Conservation (phyloP, 2,113 vertebrate genomes). For the Ellobius talpinus region DNA sequence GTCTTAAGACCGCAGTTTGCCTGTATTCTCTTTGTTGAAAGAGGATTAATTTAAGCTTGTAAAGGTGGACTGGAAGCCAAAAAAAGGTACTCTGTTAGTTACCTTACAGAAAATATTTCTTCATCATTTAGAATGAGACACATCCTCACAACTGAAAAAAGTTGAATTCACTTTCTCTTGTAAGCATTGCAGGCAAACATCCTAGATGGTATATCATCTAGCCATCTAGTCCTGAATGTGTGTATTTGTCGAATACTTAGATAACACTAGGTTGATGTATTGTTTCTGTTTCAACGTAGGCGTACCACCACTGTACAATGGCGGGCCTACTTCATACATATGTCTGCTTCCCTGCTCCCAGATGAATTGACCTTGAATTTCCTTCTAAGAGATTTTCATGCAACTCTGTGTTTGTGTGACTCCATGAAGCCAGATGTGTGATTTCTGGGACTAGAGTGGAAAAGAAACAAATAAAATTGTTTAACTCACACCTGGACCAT, state of each 20-base stretch:
- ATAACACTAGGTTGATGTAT: not conserved
- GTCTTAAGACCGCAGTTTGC: not conserved
- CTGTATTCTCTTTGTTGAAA: conserved; percentile 36
- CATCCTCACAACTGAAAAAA: not conserved
- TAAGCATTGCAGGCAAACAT: not conserved
- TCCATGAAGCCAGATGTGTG: not conserved
- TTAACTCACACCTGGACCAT: not conserved
- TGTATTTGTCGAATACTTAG: not conserved
- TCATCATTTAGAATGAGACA: not conserved
- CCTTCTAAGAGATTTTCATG: not conserved
- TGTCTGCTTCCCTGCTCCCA: not conserved
- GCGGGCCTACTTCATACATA: not conserved
- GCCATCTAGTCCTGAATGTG: not conserved
- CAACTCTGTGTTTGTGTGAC: not conserved
- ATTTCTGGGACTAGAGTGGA: not conserved
- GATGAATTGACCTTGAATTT: not conserved
- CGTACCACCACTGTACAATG: not conserved
- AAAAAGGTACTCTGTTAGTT: not conserved
- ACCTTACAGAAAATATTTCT: not conserved
- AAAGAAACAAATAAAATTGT: not conserved
- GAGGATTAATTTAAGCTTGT: not conserved
- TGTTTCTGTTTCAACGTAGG: not conserved
- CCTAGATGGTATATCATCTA: not conserved
- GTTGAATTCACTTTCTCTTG: not conserved
- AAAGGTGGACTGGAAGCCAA: not conserved